phyloP scores from a whole-genome alignment of 2,797 vertebrate species.

The Neomorphus geoffroyi region DNA sequence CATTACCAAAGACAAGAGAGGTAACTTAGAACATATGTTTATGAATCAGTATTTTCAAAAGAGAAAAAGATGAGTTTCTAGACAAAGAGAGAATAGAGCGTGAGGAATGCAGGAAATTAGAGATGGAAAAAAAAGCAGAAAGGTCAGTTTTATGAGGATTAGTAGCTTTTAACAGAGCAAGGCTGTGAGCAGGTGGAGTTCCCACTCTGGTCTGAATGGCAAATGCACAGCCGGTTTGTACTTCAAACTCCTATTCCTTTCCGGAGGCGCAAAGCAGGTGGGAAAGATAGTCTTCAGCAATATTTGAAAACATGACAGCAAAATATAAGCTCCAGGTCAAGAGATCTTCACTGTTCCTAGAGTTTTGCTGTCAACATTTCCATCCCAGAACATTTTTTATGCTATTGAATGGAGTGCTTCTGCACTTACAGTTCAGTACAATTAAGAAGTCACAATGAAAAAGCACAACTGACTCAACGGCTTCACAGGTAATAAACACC shows the following conservation, averaged over 20 bases:
- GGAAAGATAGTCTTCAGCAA: not conserved
- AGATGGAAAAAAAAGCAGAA: conserved; percentile 42
- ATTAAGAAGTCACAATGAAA: not conserved
- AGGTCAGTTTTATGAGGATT: conserved; percentile 69
- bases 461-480: not conserved
- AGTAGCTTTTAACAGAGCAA: conserved; percentile 68
- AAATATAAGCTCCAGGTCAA: not conserved
- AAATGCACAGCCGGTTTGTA: conserved; percentile 8
- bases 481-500: not conserved
- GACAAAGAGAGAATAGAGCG: conserved; percentile 67
- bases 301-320: not conserved
- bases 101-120: conserved; percentile 62
- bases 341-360: not conserved
- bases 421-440: not conserved
- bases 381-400: not conserved
- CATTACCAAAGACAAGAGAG: conserved; percentile 73
- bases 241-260: conserved; percentile 8
- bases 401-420: not conserved
- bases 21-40: conserved; percentile 76
- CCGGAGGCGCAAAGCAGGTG: not conserved
- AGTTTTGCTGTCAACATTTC: not conserved
- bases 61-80: conserved; percentile 57
- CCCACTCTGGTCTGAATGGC: conserved; percentile 30
- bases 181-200: conserved; percentile 71
- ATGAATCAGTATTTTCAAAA: conserved; percentile 57